A percentile compares a stretch with the other conserved stretches of the same genome.
These are phyloP conservation scores for Trichogramma dendrolimi DNA, from an alignment of 2,888 invertebrate genomes.

Conservation along the genomic window DNA sequence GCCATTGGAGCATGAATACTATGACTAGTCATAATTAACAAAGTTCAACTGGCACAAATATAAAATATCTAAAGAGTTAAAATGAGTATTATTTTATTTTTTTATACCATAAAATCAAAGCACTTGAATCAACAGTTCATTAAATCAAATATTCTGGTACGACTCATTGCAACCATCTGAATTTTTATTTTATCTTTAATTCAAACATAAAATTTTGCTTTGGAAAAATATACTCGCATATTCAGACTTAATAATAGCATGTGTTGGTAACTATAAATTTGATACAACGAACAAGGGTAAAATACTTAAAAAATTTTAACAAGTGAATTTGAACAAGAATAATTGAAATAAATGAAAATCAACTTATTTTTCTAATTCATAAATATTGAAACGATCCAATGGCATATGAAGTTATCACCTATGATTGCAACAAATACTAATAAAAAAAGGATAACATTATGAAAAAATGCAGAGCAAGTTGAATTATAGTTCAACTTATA, in stretches of 20 bases:
- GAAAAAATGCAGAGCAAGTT: constrained; percentile 15
- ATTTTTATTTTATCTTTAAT: no score
- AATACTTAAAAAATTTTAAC: no score
- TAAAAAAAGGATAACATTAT: constrained; percentile 18
- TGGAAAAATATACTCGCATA: no score
- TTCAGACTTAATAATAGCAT: no score
- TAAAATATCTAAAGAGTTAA: constrained; percentile 25
- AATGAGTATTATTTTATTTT: constrained; percentile 27
- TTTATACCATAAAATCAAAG: constrained; percentile 23
- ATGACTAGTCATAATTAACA: constrained; percentile 46
- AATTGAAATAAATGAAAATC: constrained; percentile 22
- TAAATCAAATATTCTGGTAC: no score
- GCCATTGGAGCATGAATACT: constrained; percentile 36
- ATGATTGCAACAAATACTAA: constrained; percentile 14
- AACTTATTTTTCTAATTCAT: constrained; percentile 29
- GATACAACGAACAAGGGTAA: no score
- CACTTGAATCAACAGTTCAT: no score
- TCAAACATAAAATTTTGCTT: no score
- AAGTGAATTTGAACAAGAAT: no score
- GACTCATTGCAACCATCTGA: no score
- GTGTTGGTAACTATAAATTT: no score
- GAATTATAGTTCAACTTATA: no score
- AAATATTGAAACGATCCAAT: constrained; percentile 24
- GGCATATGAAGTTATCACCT: constrained; percentile 21
- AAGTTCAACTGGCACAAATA: constrained; percentile 48